Conservation (phyloP, 2,888 invertebrate genomes). For the Eupithecia insigniata region DNA sequence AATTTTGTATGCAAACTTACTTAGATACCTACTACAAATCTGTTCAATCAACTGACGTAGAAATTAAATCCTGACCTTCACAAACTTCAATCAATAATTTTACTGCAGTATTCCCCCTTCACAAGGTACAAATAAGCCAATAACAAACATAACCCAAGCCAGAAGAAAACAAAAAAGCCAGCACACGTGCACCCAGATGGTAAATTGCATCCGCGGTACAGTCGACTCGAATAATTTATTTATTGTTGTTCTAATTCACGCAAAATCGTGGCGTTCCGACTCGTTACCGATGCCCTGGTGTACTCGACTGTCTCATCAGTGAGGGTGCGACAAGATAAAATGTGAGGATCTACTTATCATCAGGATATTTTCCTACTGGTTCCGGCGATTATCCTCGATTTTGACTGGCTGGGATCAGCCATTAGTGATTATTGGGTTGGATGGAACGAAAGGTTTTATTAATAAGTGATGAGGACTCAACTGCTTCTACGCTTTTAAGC, state of each 20-base stretch:
- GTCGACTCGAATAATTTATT: conserved; percentile 60
- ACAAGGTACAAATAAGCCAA: neutral
- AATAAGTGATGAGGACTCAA: too few species aligned
- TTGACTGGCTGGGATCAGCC: neutral
- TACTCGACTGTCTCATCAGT: conserved; percentile 12
- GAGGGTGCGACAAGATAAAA: neutral
- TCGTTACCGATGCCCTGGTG: conserved; percentile 50
- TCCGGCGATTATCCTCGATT: neutral
- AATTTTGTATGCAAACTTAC: neutral
- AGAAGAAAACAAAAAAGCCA: conserved; percentile 15
- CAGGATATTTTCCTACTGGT: neutral
- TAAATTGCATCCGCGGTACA: conserved; percentile 49
- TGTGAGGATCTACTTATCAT: neutral
- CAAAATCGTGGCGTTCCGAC: conserved; percentile 63
- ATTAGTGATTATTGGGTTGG: too few species aligned
- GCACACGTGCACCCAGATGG: conserved; percentile 41
- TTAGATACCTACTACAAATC: too few species aligned
- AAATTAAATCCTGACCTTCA: too few species aligned
- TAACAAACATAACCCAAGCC: neutral
- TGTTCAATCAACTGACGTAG: too few species aligned
- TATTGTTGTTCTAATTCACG: conserved; percentile 71
- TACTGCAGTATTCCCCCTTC: neutral
- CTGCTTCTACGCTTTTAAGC: too few species aligned
- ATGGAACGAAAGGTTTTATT: too few species aligned
- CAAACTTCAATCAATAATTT: neutral